Conservation (phyloP, 2,797 vertebrate genomes). For the Xenopus petersii region DNA sequence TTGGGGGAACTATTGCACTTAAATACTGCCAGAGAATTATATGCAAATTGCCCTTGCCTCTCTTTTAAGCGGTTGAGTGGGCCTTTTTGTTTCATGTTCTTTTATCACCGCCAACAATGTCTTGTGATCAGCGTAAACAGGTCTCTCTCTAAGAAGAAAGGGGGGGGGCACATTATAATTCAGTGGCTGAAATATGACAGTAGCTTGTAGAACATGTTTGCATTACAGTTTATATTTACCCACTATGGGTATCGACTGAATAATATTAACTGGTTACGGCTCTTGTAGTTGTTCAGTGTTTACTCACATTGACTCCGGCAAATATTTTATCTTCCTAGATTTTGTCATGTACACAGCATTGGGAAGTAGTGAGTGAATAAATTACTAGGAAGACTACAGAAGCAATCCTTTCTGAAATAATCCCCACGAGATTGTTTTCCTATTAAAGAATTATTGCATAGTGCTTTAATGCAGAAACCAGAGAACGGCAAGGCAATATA, state of each 20-base stretch:
- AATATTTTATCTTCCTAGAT: constrained; percentile 47
- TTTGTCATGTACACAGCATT: constrained; percentile 43
- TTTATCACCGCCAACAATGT: constrained; percentile 39
- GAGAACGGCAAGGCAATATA: constrained; percentile 30
- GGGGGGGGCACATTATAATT: constrained; percentile 21
- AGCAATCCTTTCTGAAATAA: constrained; percentile 54
- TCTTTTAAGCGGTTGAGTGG: constrained; percentile 43
- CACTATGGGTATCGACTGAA: constrained; percentile 42
- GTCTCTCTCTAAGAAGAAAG: neutral
- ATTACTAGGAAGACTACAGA: constrained; percentile 45
- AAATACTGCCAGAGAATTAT: constrained; percentile 39
- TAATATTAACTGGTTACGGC: constrained; percentile 45
- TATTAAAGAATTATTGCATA: constrained; percentile 53
- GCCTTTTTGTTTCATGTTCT: constrained; percentile 43
- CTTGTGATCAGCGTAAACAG: constrained; percentile 39
- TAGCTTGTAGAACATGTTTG: constrained; percentile 44
- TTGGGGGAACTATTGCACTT: constrained; percentile 42
- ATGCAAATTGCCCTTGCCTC: constrained; percentile 38
- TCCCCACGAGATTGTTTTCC: constrained; percentile 49
- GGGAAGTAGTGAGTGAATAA: constrained; percentile 46
- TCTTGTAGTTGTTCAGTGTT: constrained; percentile 38
- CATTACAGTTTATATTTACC: constrained; percentile 43
- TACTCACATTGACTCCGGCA: constrained; percentile 45
- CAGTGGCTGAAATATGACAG: constrained; percentile 43
- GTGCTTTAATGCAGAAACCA: constrained; percentile 34